Conservation (phyloP, 2,888 invertebrate species). For the Pyrochroa serraticornis region DNA sequence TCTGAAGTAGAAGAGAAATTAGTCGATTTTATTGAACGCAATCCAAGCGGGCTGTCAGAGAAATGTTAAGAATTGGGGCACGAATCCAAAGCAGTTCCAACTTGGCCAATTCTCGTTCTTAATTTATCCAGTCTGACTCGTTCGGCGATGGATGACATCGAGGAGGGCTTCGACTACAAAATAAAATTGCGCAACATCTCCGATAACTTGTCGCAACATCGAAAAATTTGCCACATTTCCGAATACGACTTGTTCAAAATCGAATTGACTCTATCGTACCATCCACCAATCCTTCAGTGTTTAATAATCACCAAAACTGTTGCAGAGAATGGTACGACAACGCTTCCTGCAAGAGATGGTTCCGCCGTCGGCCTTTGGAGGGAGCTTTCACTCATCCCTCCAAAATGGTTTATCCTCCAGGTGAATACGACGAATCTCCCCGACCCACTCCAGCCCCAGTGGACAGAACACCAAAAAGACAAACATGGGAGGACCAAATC, state of each 20-base stretch:
- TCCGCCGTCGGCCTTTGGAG: conserved; percentile 80
- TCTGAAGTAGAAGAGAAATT: too few relatives aligned
- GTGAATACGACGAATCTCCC: conserved; percentile 76
- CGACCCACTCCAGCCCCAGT: conserved; percentile 73
- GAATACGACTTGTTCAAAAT: conserved; percentile 39
- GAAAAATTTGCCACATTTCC: conserved; percentile 39
- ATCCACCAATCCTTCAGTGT: background rate
- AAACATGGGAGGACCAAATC: conserved; percentile 72
- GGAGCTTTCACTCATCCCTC: conserved; percentile 91
- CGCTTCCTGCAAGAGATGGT: conserved; percentile 86
- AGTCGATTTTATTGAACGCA: too few relatives aligned
- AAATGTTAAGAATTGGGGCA: conserved; percentile 1
- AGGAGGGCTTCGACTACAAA: conserved; percentile 37
- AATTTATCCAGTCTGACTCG: background rate
- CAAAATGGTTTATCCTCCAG: conserved; percentile 92
- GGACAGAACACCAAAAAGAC: conserved; percentile 56
- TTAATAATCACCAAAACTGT: conserved; percentile 17
- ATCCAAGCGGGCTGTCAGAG: too few relatives aligned
- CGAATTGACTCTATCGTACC: conserved; percentile 36
- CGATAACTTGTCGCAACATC: conserved; percentile 37
- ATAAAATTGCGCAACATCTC: conserved; percentile 36
- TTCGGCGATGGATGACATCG: conserved; percentile 18
- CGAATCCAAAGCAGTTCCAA: background rate
- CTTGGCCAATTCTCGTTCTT: background rate
- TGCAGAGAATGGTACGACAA: conserved; percentile 86